These are phyloP conservation scores for Elephas maximus DNA, from an alignment of 2,113 vertebrate species.

Conservation along the genomic window DNA sequence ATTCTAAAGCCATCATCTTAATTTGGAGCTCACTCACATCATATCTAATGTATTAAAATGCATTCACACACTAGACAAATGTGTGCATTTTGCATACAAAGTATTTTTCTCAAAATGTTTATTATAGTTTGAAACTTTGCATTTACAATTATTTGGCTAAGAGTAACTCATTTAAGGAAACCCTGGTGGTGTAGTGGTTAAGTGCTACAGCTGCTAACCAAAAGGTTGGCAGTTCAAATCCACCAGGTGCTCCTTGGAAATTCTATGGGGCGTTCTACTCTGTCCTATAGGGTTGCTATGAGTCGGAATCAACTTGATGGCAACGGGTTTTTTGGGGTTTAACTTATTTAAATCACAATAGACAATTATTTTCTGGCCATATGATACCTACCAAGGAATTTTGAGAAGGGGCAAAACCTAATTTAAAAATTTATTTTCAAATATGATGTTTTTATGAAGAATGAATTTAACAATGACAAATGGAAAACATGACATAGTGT, in stretches of 20 bases:
- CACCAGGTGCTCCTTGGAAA: no score
- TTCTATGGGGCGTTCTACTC: no score
- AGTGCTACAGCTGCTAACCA: no score
- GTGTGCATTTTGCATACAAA: background rate
- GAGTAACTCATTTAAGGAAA: background rate
- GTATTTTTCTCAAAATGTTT: constrained; percentile 1
- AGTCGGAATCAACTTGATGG: no score
- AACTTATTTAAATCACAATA: constrained; percentile 11
- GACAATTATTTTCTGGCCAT: background rate
- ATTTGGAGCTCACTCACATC: background rate
- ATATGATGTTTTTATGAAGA: constrained; percentile 27
- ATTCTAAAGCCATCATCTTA: background rate
- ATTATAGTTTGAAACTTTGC: constrained; percentile 22
- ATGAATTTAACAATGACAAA: constrained; percentile 13
- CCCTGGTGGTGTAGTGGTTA: no score
- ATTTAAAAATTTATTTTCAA: constrained; percentile 1
- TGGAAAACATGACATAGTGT: background rate
- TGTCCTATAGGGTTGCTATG: no score
- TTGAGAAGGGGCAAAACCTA: background rate
- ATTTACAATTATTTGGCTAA: constrained; percentile 23
- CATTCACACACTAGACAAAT: background rate
- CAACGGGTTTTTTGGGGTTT: no score
- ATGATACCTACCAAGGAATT: background rate
- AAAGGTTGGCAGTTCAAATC: no score
- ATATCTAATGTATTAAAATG: constrained; percentile 2